Evolutionary conservation across 1,140 invertebrate species (phyloP), one percentile per base, ranked within the genome.

Genomic region (Hetaerina americana): DNA sequence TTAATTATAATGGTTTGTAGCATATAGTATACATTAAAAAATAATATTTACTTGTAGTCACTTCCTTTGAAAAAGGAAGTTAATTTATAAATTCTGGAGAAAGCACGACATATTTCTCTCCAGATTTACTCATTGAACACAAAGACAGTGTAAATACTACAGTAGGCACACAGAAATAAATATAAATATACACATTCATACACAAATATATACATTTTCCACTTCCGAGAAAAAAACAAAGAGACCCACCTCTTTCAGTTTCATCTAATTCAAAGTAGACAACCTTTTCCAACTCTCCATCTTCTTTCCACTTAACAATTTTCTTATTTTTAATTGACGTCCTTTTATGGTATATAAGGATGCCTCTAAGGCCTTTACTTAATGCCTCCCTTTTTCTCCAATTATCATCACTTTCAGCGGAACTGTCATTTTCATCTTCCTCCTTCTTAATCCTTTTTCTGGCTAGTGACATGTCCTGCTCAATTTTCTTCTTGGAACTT

Each of bases 251-350:
- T 78, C 95, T 87, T 82, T 97, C 95, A 3, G 90, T 96, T 82
- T 96, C 94, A 81, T 97, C 95, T 66, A 96, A 80, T 80, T 96
- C 94, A 80, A 98, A 98, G 78, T 90, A 95, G 75, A 89, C 87
- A 66, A 94, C 84, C 74, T 92, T 88, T 77, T 91, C 89, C 22
- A 97, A 81, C 70, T 95, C 88, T 8, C 86, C 82, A 74, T 92
- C 92, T 10, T 86, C 85, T 77, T 90, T 90, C 94, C 94, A 98
- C 72, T 80, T 77, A 1, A 98, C 88, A 75, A 84, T 86, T 80
- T 95, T 94, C 77, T 95, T 95, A 0, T 89, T 88, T 1, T 89
- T 89, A 79, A 87, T 89, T 74, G 85, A 76, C 26, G 79, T 82
- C 76, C 89, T 89, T 72, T 90, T 57, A 10, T 57, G 86, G 73